phyloP scores from a whole-genome alignment of 2,888 invertebrate genomes.

The Scaptomyza cyrtandrae region DNA sequence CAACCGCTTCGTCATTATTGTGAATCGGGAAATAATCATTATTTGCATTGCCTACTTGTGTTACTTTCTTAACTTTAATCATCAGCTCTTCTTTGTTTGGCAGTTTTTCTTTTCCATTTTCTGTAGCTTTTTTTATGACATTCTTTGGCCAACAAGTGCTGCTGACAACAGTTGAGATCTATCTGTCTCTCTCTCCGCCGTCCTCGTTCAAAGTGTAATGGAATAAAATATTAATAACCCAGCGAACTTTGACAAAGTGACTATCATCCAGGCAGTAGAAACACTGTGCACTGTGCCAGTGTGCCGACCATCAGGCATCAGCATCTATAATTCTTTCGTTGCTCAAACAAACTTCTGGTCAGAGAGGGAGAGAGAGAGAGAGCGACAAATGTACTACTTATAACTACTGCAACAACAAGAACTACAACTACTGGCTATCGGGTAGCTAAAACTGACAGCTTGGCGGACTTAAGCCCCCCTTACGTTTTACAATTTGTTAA shows the following conservation, averaged over 20 bases:
- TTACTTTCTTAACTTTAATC: constrained; percentile 52
- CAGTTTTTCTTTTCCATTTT: constrained; percentile 39
- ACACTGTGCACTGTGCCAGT: constrained; percentile 23
- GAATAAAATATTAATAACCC: constrained; percentile 77
- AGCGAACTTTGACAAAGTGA: constrained; percentile 71
- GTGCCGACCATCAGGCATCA: constrained; percentile 36
- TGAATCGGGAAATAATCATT: constrained; percentile 40
- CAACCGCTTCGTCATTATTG: constrained; percentile 8
- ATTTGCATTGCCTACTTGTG: constrained; percentile 41
- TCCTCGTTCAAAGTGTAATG: constrained; percentile 59
- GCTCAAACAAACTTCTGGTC: constrained; percentile 67
- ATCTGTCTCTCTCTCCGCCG: not conserved
- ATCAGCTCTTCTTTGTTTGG: constrained; percentile 56
- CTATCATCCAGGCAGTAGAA: constrained; percentile 61
- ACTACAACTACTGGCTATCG: constrained; percentile 22
- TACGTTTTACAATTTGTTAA: constrained; percentile 75
- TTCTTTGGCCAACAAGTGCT: constrained; percentile 58
- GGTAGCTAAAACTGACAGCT: constrained; percentile 49
- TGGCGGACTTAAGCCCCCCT: constrained; percentile 32
- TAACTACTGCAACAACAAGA: not conserved
- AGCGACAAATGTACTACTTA: constrained; percentile 44
- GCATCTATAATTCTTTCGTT: constrained; percentile 69
- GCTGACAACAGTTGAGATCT: constrained; percentile 60
- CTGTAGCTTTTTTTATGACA: constrained; percentile 27
- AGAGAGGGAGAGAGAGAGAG: constrained; percentile 14